Evolutionary conservation across 2,113 vertebrate genomes (phyloP), one percentile per base, ranked within the genome.

Genomic region (Callionymus lyra): DNA sequence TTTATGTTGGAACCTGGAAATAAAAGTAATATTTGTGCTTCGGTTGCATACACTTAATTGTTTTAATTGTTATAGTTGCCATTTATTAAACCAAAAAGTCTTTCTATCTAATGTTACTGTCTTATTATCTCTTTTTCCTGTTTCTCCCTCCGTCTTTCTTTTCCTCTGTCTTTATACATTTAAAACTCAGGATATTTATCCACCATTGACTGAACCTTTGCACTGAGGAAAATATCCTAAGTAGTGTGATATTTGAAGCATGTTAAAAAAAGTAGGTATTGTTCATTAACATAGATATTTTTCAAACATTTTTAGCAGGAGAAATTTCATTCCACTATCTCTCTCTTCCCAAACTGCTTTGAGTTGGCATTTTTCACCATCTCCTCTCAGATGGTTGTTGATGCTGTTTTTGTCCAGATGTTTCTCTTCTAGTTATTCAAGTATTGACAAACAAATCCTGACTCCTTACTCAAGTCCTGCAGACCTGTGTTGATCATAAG

Each of bases 111-210:
- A 80, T 13, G n/a, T 12, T 13, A 8, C 21, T 27, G 21, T 27
- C 21, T 27, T 68, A 42, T 51, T 51, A 17, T 72, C 41, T 79
- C 38, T 65, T 45, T 76, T 64, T 68, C 69, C 53, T 16, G 48
- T 50, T 44, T 57, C 39, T 50, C 51, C 53, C 42, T 59, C 47
- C 68, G 47, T 65, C 45, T 34, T 2, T 52, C 39, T 57, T 58
- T 48, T 19, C 35, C 43, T 43, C 36, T 68, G 54, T 70, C 45
- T 45, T 49, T 71, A 33, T 12, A 40, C 59, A 53, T 49, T 36
- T 47, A 35, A 35, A 50, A 13, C 37, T 13, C 50, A 60, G 61
- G 9, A 52, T 56, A 48, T 65, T 54, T 59, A 50, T 16, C 49
- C 16, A 2, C 52, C 65, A 63, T 57, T 31, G 44, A 51, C 53